Base-by-base conservation (phyloP, 1,140 invertebrate genomes). In the Nephotettix cincticeps region DNA sequence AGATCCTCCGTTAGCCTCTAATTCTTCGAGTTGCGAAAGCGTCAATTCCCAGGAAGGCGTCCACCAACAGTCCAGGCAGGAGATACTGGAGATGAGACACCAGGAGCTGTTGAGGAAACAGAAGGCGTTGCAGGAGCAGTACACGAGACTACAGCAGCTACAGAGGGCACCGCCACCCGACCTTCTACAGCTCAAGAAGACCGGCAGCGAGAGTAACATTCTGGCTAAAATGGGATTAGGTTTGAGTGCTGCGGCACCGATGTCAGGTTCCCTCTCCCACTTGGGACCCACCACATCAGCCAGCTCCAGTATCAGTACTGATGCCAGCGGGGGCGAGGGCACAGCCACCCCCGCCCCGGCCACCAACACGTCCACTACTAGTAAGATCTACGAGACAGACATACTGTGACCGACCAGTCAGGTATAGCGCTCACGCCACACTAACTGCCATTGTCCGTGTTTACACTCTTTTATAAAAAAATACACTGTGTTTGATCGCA, bases 201-300 rank as follows among this genome's bases (percentile, higher is more conserved):
- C 92, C 0, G 93, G 93, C n/a, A 93, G 91, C 75, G 93, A 95
- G 78, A 92, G 92, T 25, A 95, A 95, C 79, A 81, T 96, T 1
- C 81, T 94, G 21, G 89, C 89, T n/a, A 95, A 94, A 78, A 91
- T 94, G 86, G 91, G 91, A 1, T 80, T 92, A 3, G 71, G 88
- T 63, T 79, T 91, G 72, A 85, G 86, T 30, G 81, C 88, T 0
- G 79, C 84, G 0, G 84, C 82, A 13, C 82, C 84, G 17, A 84
- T 84, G 47, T 88, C 88, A 1, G 89, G 88, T 6, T 89, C 88
- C 0, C 78, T 90, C 4, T 88, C 86, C 1, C 88, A 88, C 75
- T 78, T 89, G 13, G 84, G 84, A 2, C 79, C 80, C 14, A 79
- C 78, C 2, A 76, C 71, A 74, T 78, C 80, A 14, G 43, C 76